Conservation (phyloP, 2,113 vertebrate species). For the Ifrita kowaldi region DNA sequence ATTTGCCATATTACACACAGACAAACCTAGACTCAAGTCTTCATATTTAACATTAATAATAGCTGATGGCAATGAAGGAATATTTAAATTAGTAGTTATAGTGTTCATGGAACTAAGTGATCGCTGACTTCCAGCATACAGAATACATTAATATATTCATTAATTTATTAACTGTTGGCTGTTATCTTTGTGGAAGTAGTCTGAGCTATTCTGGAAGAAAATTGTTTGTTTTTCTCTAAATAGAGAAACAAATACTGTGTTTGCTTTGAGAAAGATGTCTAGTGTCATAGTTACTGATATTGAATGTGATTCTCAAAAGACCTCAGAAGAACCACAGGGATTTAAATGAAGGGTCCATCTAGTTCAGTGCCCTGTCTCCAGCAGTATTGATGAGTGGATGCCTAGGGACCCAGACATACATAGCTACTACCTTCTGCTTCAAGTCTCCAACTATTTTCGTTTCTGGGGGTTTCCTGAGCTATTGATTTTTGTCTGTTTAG, state of each 20-base stretch:
- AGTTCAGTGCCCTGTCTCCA: background rate
- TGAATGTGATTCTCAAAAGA: background rate
- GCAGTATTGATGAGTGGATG: background rate
- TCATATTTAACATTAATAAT: background rate
- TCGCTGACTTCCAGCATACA: background rate
- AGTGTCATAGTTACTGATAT: background rate
- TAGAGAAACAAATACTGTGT: background rate
- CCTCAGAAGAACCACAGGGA: background rate
- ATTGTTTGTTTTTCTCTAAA: background rate
- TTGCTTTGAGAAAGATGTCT: background rate
- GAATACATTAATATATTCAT: background rate
- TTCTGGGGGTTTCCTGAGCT: background rate
- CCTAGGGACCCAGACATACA: background rate
- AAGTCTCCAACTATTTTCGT: background rate
- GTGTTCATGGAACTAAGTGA: background rate
- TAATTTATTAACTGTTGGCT: background rate
- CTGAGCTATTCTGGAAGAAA: background rate
- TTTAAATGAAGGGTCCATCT: background rate
- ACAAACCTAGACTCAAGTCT: background rate
- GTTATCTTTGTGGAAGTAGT: background rate
- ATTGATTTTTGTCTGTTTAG: background rate
- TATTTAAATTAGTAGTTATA: conserved; percentile 12
- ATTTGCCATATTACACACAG: background rate
- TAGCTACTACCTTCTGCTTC: background rate
- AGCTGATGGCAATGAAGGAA: background rate